A percentile compares a stretch with the other conserved stretches of the same genome.
Conservation (phyloP, 2,797 vertebrate genomes). For the Otolemur crassicaudatus region DNA sequence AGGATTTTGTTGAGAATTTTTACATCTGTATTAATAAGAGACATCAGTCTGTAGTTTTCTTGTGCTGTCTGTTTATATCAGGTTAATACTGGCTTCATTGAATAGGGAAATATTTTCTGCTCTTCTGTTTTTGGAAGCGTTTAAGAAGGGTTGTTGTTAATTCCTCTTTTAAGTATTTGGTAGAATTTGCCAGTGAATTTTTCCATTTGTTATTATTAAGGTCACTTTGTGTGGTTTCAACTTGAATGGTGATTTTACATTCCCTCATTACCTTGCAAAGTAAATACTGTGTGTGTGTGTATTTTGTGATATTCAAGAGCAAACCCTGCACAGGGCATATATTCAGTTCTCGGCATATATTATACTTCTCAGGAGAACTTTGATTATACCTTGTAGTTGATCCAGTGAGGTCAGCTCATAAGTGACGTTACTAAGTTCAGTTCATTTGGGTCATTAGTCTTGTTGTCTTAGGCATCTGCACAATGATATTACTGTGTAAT, state of each 20-base stretch:
- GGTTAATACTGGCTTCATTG: not conserved
- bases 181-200: not conserved
- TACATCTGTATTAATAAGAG: not conserved
- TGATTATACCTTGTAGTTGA: not conserved
- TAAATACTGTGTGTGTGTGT: not conserved
- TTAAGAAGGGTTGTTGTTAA: not conserved
- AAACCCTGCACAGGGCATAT: not conserved
- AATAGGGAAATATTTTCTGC: not conserved
- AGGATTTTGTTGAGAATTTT: slow-evolving; percentile 10
- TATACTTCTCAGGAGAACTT: slow-evolving; percentile 6
- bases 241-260: not conserved
- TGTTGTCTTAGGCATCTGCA: not conserved
- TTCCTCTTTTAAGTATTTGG: slow-evolving; percentile 5
- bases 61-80: not conserved
- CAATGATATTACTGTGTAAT: not conserved
- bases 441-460: not conserved
- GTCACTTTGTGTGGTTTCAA: not conserved
- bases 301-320: not conserved
- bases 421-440: not conserved
- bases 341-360: not conserved
- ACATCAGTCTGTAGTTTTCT: not conserved
- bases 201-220: not conserved
- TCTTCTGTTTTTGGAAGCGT: not conserved
- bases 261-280: not conserved
- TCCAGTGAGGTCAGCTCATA: not conserved